Base-by-base conservation (phyloP, 37 sponge, comb jelly and placozoan genomes). In the Ianthella basta region DNA sequence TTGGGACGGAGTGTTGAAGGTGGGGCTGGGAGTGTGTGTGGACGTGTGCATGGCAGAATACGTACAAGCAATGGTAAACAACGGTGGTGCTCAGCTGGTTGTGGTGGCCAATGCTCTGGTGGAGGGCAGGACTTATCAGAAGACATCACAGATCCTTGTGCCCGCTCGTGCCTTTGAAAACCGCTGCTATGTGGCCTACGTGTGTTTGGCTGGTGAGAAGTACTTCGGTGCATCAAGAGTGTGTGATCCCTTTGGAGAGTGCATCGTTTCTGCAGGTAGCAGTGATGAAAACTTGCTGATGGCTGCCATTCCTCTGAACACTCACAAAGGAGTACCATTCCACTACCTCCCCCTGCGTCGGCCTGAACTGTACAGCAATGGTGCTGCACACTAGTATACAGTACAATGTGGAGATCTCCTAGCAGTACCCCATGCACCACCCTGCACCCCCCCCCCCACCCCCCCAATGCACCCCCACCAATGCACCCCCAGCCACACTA, bases 31-130 rank as follows among this genome's bases (percentile, higher is more conserved):
- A 16, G 81, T 87, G 24, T 82, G 75, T 70, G 88, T 57, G 1
- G 80, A 81, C 38, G 83, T 87, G 32, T 87, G 88, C 54, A 69
- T 87, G 88, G n/a, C 73, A 0, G 83, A 73, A 14, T 87, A 32
- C 59, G 69, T 80, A 0, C 36, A 25, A 32, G 70, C 87, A 1
- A 80, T 86, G 87, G 81, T 79, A 18, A 29, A 6, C 34, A 50
- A 67, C 18, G 87, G 80, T 23, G 69, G 81, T 65, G 80, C 87
- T 1, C 81, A 80, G 32, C 20, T 86, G 10, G 24, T 79, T 35
- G 81, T 80, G n/a, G 29, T 44, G 4, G 81, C 40, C 33, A 64
- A 35, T 55, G 85, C 77, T 20, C 27, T 85, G 41, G 85, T 59
- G 77, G 63, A 75, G 19, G 56, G 55, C 57, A 60, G 19, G 20